These are phyloP conservation scores for Anoplius nigerrimus DNA, from an alignment of 2,888 invertebrate species.

Conservation along the genomic window DNA sequence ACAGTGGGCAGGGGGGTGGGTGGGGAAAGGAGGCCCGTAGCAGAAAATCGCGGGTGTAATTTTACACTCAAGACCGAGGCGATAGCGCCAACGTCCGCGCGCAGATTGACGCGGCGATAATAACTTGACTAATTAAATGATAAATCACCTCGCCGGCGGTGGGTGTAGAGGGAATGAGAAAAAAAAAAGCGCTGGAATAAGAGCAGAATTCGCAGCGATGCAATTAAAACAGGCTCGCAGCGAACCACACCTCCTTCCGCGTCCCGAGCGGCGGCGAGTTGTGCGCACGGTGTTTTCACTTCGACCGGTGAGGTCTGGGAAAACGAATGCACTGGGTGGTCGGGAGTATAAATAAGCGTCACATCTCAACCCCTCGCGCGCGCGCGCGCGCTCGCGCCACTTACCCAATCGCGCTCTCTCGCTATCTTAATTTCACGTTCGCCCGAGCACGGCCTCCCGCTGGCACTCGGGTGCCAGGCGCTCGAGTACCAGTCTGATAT, in stretches of 20 bases:
- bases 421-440: conserved; percentile 4
- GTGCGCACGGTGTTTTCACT: background rate
- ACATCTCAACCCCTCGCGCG: background rate
- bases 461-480: too few species aligned
- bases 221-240: background rate
- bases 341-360: conserved; percentile 5
- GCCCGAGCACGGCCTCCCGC: background rate
- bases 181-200: background rate
- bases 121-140: too few species aligned
- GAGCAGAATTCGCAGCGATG: background rate
- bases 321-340: conserved; percentile 4
- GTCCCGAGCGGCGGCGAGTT: background rate
- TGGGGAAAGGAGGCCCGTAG: too few species aligned
- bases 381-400: background rate
- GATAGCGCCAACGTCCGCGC: too few species aligned
- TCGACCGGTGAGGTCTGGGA: conserved; percentile 2
- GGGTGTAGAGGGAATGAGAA: conserved; percentile 8
- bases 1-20: too few species aligned
- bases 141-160: background rate
- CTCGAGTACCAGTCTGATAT: too few species aligned
- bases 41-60: conserved; percentile 7
- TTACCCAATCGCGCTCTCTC: conserved; percentile 3
- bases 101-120: too few species aligned
- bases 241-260: background rate
- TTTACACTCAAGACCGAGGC: too few species aligned